Conservation (phyloP, 2,113 vertebrate species). For the Tyto alba region DNA sequence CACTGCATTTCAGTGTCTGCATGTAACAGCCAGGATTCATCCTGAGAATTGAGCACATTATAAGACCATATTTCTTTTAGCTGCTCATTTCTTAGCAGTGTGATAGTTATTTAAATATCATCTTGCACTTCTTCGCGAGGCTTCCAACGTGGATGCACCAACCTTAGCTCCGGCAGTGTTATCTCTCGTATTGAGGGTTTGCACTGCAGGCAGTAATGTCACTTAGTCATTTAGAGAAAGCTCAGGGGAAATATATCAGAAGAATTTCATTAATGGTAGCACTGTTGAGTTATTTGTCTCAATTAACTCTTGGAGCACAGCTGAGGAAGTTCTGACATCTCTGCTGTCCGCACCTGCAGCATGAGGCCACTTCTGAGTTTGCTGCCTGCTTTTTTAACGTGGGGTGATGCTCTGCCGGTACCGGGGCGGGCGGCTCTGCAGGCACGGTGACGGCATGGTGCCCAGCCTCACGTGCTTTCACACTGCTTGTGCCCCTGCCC, state of each 20-base stretch:
- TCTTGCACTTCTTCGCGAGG: background rate
- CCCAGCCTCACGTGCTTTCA: fast-evolving
- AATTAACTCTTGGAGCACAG: constrained; percentile 62
- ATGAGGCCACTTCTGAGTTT: background rate
- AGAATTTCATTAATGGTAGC: constrained; percentile 67
- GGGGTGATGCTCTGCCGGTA: background rate
- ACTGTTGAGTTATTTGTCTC: constrained; percentile 67
- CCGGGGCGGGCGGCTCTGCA: fast-evolving
- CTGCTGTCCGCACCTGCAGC: background rate
- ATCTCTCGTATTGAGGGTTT: background rate
- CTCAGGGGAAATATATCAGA: constrained; percentile 67
- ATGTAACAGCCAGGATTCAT: background rate
- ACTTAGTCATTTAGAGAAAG: constrained; percentile 62
- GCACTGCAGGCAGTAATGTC: constrained; percentile 60
- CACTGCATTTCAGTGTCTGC: background rate
- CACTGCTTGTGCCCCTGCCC: background rate
- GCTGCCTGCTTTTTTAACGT: background rate
- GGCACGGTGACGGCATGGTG: background rate
- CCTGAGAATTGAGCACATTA: constrained; percentile 43
- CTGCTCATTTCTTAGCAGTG: constrained; percentile 43
- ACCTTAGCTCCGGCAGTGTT: background rate
- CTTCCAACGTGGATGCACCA: background rate
- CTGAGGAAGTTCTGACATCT: constrained; percentile 44
- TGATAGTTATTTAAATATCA: constrained; percentile 60
- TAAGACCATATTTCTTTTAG: constrained; percentile 54